Evolutionary conservation across 53 echinoderm and acorn worm species (phyloP).

Genomic region (Patiria pectinifera): DNA sequence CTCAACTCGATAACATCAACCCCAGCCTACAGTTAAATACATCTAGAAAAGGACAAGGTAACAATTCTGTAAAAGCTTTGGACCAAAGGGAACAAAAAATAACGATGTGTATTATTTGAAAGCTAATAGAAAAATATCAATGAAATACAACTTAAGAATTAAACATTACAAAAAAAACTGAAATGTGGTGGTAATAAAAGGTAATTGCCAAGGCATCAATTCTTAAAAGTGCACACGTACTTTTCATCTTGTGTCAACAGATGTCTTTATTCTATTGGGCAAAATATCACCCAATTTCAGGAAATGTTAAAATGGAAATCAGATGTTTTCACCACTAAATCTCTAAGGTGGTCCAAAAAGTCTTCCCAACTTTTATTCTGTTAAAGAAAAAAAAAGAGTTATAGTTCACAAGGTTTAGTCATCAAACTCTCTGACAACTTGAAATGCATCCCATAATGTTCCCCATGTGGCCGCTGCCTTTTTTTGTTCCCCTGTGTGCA

Average conservation of each 20-base stretch:
- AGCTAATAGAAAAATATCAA: too few species aligned
- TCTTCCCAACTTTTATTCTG: background rate
- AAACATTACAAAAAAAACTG: too few species aligned
- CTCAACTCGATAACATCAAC: too few species aligned
- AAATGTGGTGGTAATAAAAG: too few species aligned
- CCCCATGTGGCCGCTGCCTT: slow-evolving; percentile 50
- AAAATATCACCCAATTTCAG: slow-evolving; percentile 15
- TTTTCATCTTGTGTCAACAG: slow-evolving; percentile 21
- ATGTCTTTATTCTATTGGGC: slow-evolving; percentile 28
- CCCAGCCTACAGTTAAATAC: too few species aligned
- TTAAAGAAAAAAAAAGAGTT: background rate
- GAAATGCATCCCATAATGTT: slow-evolving; percentile 48
- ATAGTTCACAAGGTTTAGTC: slow-evolving; percentile 24
- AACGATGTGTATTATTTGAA: too few species aligned
- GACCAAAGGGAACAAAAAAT: too few species aligned
- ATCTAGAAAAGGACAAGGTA: too few species aligned
- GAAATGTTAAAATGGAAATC: slow-evolving; percentile 30
- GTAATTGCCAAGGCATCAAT: background rate
- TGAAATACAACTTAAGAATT: background rate
- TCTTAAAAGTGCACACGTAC: background rate
- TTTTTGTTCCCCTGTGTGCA: slow-evolving; percentile 10
- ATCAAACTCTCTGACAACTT: slow-evolving; percentile 23
- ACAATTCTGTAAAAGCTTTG: too few species aligned
- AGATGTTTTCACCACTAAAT: background rate
- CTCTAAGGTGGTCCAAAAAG: slow-evolving; percentile 31